Conservation (phyloP, 2,797 vertebrate genomes). For the Propithecus deckenii region DNA sequence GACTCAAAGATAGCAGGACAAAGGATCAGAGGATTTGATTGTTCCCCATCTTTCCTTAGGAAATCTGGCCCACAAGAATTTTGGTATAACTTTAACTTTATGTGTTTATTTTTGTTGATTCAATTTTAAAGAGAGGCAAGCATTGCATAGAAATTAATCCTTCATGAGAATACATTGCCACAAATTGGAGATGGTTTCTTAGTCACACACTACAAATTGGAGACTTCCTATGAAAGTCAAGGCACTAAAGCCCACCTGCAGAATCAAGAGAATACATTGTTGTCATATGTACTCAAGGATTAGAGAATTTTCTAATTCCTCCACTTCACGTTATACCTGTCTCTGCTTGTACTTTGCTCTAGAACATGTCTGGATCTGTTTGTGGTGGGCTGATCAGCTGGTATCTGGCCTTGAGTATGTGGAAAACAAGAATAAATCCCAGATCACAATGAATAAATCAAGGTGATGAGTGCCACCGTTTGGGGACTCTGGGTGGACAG, state of each 20-base stretch:
- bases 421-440: not conserved
- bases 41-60: not conserved
- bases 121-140: not conserved
- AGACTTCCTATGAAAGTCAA: not conserved
- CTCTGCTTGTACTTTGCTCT: not conserved
- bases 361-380: not conserved
- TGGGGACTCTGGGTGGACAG: not conserved
- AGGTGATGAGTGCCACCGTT: not conserved
- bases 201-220: not conserved
- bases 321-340: not conserved
- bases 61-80: not conserved
- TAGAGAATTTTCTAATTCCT: constrained; percentile 15
- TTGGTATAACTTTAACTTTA: not conserved
- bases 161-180: not conserved
- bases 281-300: not conserved
- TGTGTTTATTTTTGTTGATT: constrained; percentile 2
- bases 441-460: not conserved
- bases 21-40: not conserved
- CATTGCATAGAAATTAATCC: not conserved
- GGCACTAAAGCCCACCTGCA: not conserved
- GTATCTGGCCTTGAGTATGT: not conserved
- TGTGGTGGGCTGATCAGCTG: not conserved
- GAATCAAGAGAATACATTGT: not conserved
- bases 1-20: constrained; percentile 25
- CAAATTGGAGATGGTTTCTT: not conserved